Conservation (phyloP, 2,797 vertebrate species). For the Channallabes apus region DNA sequence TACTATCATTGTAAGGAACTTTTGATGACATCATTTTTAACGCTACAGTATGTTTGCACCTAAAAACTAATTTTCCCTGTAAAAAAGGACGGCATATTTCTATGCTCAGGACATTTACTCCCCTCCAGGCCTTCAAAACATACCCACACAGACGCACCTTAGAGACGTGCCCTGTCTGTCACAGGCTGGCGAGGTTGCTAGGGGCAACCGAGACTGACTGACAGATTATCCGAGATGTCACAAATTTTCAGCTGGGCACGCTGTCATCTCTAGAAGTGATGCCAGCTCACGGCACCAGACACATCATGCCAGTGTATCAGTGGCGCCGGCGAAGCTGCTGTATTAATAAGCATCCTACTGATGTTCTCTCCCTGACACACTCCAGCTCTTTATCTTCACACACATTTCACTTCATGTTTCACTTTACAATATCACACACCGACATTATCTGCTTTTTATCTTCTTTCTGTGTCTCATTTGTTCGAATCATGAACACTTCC, state of each 20-base stretch:
- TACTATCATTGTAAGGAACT: not conserved
- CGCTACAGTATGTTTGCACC: no score
- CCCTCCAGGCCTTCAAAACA: not conserved
- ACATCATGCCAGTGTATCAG: conserved; percentile 39
- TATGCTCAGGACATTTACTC: not conserved
- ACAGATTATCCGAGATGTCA: conserved; percentile 46
- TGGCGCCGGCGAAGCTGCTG: conserved; percentile 40
- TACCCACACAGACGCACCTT: conserved; percentile 21
- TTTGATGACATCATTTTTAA: not conserved
- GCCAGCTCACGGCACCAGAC: conserved; percentile 31
- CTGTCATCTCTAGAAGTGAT: conserved; percentile 38
- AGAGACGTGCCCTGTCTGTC: not conserved
- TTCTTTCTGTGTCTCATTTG: not conserved
- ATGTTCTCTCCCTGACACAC: conserved; percentile 21
- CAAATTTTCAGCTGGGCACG: conserved; percentile 42
- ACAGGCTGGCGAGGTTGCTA: conserved; percentile 27
- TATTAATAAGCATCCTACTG: conserved; percentile 38
- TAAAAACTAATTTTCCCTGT: not conserved
- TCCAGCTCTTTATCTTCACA: conserved; percentile 26
- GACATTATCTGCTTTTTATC: conserved; percentile 12
- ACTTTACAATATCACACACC: conserved; percentile 13
- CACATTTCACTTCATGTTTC: conserved; percentile 7
- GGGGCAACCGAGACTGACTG: conserved; percentile 38
- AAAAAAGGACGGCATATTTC: not conserved
- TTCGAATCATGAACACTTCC: not conserved